phyloP scores from a whole-genome alignment of 2,888 invertebrate species.

The Lithodes maja region DNA sequence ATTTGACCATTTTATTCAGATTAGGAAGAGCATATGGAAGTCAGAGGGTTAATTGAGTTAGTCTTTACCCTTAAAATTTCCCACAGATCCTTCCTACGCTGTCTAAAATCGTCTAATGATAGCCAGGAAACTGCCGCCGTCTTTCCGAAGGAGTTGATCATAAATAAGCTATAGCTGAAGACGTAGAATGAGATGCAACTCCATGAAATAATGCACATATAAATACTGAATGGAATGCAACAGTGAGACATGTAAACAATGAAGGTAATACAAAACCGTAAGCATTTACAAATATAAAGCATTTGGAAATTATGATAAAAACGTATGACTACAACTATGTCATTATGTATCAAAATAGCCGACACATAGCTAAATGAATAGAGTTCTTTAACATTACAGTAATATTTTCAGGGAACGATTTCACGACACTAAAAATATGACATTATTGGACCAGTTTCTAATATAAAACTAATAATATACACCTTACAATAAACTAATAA shows the following conservation, averaged over 20 bases:
- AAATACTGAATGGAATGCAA: constrained; percentile 20
- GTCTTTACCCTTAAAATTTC: no score
- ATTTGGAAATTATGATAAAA: background rate
- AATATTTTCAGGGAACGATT: background rate
- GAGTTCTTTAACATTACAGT: background rate
- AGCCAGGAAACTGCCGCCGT: no score
- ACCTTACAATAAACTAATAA: no score
- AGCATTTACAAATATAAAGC: background rate
- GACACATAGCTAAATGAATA: constrained; percentile 3
- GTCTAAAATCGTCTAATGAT: no score
- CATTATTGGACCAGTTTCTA: no score
- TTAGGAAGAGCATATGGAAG: no score
- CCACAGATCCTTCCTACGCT: no score
- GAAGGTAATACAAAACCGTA: constrained; percentile 6
- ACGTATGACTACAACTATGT: constrained; percentile 16
- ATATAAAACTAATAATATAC: no score
- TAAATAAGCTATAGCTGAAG: background rate
- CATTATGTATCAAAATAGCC: constrained; percentile 4
- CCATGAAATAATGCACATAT: constrained; percentile 16
- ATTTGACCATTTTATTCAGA: no score
- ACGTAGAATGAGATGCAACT: constrained; percentile 3
- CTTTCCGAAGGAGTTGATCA: no score
- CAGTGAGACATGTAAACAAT: constrained; percentile 20
- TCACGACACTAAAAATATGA: no score
- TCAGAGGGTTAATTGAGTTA: no score